phyloP scores from a whole-genome alignment of 2,888 invertebrate genomes.

The Cheilosia impressa region DNA sequence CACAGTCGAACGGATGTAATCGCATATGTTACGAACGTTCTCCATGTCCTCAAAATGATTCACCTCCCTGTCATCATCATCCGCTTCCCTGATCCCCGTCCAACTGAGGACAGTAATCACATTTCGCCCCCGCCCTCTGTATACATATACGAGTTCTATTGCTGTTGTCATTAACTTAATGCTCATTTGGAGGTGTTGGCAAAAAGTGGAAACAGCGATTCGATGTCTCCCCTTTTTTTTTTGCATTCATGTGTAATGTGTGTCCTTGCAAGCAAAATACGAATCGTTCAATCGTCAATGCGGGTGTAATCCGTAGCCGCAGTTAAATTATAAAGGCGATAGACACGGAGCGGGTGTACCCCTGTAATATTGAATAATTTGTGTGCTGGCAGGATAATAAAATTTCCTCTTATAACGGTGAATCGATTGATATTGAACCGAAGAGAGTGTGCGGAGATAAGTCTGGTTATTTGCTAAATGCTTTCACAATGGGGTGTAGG shows the following conservation, averaged over 20 bases:
- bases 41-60: conserved; percentile 7
- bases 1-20: background rate
- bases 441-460: background rate
- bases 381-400: background rate
- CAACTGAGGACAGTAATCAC: conserved; percentile 7
- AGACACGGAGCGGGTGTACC: background rate
- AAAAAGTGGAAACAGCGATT: conserved; percentile 13
- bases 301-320: conserved; percentile 23
- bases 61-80: background rate
- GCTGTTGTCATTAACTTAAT: conserved; percentile 37
- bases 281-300: conserved; percentile 36
- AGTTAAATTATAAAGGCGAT: conserved; percentile 21
- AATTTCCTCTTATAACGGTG: conserved; percentile 24
- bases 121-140: background rate
- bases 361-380: background rate
- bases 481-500: background rate
- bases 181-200: conserved; percentile 26
- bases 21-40: background rate
- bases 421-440: conserved; percentile 48
- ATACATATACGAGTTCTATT: conserved; percentile 16
- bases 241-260: too few relatives aligned
- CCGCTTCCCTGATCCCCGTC: background rate
- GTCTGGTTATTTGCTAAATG: conserved; percentile 29
- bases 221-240: background rate
- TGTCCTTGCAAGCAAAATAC: background rate